Percentiles rank a stretch among this genome's conserved stretches.
Conservation (phyloP, 2,888 invertebrate species). For the Ochropleura plecta region DNA sequence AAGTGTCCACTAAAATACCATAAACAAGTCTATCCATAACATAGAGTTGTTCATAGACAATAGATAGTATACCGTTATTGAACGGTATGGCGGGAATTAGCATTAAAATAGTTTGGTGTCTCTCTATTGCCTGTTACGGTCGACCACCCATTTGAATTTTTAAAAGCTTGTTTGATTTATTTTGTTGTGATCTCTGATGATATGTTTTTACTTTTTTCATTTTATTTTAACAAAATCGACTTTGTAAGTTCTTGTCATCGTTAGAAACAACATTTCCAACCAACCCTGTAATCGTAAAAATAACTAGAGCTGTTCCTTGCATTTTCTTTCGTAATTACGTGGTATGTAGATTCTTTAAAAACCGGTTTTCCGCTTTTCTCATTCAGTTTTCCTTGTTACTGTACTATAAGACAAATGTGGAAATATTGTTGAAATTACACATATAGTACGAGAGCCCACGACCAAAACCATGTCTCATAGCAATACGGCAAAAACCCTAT, state of each 20-base stretch:
- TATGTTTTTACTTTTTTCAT: constrained; percentile 11
- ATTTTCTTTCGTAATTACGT: background rate
- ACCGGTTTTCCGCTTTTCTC: background rate
- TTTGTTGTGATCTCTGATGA: constrained; percentile 3
- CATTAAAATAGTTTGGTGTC: constrained; percentile 52
- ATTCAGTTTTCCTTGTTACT: background rate
- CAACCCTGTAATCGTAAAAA: background rate
- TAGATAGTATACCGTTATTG: constrained; percentile 42
- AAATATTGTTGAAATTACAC: background rate
- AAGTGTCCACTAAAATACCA: constrained; percentile 14
- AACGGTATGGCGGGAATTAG: constrained; percentile 48
- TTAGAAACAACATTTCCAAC: background rate
- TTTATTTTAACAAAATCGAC: background rate
- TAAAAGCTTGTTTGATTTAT: constrained; percentile 14
- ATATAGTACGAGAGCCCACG: too few relatives aligned
- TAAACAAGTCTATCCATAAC: constrained; percentile 10
- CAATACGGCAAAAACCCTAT: too few relatives aligned
- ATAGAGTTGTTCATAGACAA: constrained; percentile 34
- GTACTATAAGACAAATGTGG: background rate
- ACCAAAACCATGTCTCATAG: too few relatives aligned
- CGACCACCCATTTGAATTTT: constrained; percentile 47
- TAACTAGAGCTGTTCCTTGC: background rate
- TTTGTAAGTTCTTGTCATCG: background rate
- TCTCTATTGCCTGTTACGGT: constrained; percentile 23
- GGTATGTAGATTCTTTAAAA: background rate